Conservation (phyloP, 37 sponge, comb jelly and placozoan genomes). For the Tethya wilhelma region DNA sequence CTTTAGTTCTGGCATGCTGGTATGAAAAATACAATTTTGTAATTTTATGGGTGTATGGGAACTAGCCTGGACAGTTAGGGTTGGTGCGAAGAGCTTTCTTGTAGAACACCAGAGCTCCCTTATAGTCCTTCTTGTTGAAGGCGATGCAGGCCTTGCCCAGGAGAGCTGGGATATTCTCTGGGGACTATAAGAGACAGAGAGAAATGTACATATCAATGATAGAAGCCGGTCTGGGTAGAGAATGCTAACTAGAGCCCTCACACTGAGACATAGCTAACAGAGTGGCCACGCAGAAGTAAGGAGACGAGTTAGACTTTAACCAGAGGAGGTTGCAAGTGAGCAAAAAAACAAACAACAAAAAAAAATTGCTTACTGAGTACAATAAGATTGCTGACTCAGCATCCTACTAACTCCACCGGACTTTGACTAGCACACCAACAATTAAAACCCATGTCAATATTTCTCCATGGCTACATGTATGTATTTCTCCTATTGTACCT, state of each 20-base stretch:
- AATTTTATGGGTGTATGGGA: too few species aligned
- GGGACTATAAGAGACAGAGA: slow-evolving; percentile 17
- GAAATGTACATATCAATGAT: neutral
- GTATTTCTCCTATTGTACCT: slow-evolving; percentile 24
- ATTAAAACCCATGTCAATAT: neutral
- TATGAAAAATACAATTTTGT: too few species aligned
- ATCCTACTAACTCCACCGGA: too few species aligned
- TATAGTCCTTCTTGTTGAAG: slow-evolving; percentile 97
- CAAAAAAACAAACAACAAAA: too few species aligned
- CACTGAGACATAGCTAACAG: too few species aligned
- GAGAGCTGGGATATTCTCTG: slow-evolving; percentile 76
- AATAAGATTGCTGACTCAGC: too few species aligned
- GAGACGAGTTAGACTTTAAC: too few species aligned
- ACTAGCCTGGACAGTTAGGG: slow-evolving; percentile 83
- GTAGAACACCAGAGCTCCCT: slow-evolving; percentile 91
- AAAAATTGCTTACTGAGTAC: too few species aligned
- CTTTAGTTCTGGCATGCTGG: too few species aligned
- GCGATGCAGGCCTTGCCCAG: slow-evolving; percentile 94
- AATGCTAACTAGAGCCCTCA: too few species aligned
- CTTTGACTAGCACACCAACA: neutral
- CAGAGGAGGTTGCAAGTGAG: too few species aligned
- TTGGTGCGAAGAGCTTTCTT: slow-evolving; percentile 92
- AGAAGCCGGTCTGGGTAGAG: neutral
- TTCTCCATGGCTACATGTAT: neutral
- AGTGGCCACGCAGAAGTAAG: too few species aligned